Percentiles rank a stretch among this genome's conserved stretches.
phyloP scores from a whole-genome alignment of 2,113 vertebrate species.

The Mesoclemmys tuberculata region DNA sequence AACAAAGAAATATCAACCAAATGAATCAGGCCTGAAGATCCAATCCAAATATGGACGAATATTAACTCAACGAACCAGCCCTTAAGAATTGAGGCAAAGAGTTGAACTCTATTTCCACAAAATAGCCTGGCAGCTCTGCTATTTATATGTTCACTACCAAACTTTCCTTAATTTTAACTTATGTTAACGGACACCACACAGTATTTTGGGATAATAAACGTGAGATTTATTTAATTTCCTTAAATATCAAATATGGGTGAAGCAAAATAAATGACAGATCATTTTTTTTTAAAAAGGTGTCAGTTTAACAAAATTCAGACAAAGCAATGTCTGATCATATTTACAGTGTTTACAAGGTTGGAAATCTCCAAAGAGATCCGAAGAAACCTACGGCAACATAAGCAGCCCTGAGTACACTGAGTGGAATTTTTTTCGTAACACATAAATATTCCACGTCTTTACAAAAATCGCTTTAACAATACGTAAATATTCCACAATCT shows the following conservation, averaged over 20 bases:
- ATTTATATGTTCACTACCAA: constrained; percentile 38
- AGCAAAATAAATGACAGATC: constrained; percentile 45
- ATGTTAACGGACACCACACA: constrained; percentile 19
- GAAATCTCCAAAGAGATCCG: constrained; percentile 74
- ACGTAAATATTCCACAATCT: constrained; percentile 70
- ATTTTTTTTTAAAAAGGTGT: neutral
- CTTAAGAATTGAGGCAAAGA: neutral
- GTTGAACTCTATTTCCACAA: neutral
- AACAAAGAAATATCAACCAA: neutral
- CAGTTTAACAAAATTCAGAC: constrained; percentile 50
- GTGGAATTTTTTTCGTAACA: constrained; percentile 71
- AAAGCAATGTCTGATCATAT: constrained; percentile 68
- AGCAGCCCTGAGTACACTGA: constrained; percentile 50
- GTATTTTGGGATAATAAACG: constrained; percentile 36
- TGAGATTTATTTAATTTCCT: constrained; percentile 69
- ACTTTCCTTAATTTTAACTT: constrained; percentile 45
- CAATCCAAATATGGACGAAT: neutral
- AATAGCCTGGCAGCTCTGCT: constrained; percentile 20
- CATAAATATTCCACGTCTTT: constrained; percentile 74
- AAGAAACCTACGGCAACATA: constrained; percentile 70
- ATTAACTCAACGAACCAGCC: neutral
- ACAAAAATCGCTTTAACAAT: constrained; percentile 53
- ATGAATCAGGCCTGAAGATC: neutral
- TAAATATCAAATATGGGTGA: constrained; percentile 56
- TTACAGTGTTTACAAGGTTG: constrained; percentile 64